These are phyloP conservation scores for Meda fulgida DNA, from an alignment of 2,797 vertebrate species.

Conservation along the genomic window DNA sequence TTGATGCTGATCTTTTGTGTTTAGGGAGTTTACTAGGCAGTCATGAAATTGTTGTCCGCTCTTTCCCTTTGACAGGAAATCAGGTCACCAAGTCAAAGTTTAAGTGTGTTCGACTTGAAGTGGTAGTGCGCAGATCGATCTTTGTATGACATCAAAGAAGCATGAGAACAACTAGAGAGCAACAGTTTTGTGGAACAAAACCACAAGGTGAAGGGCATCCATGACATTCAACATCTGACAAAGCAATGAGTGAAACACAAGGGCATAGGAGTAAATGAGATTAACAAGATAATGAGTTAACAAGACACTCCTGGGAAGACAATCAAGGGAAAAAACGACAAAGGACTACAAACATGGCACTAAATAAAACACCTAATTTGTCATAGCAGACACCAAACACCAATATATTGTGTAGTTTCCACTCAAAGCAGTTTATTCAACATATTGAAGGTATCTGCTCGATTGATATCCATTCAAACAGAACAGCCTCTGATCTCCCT, in stretches of 20 bases:
- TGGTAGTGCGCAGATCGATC: not conserved
- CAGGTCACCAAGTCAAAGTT: constrained; percentile 19
- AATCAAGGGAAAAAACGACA: not conserved
- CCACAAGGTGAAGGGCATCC: not conserved
- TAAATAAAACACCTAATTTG: not conserved
- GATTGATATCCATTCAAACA: constrained; percentile 5
- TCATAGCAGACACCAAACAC: not conserved
- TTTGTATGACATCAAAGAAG: not conserved
- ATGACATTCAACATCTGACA: not conserved
- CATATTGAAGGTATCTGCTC: not conserved
- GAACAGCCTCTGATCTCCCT: constrained; percentile 1
- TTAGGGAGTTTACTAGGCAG: not conserved
- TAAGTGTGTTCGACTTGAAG: not conserved
- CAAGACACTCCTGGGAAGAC: not conserved
- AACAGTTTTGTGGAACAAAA: not conserved
- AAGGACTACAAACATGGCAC: not conserved
- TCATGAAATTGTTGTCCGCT: not conserved
- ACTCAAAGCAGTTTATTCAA: not conserved
- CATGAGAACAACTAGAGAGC: not conserved
- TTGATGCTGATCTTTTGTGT: constrained; percentile 39
- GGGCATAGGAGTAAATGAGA: not conserved
- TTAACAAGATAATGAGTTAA: not conserved
- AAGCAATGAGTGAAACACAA: not conserved
- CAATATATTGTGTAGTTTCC: constrained; percentile 2
- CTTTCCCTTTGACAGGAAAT: not conserved